Evolutionary conservation across 2,113 vertebrate genomes (phyloP).

Genomic region (Cepphus grylle): DNA sequence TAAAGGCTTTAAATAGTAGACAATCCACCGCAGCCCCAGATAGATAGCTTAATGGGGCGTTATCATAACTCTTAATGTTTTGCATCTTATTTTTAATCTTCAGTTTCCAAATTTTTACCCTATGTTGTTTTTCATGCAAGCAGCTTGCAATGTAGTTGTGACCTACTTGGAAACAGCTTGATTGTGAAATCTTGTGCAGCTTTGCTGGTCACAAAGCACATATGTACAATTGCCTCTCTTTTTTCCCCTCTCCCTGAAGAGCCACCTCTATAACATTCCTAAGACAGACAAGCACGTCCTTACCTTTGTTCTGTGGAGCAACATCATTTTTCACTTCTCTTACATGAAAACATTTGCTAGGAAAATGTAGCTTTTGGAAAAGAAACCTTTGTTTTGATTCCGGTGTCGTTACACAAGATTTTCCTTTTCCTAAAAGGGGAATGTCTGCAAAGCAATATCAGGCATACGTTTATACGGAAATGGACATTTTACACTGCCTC

Average conservation of each 20-base stretch:
- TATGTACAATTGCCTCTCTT: neutral
- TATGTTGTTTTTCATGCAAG: neutral
- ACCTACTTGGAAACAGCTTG: neutral
- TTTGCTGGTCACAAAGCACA: neutral
- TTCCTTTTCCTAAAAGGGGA: neutral
- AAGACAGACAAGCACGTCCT: rapidly evolving
- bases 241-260: neutral
- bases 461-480: neutral
- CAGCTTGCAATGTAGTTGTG: neutral
- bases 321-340: neutral
- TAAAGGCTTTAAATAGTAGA: neutral
- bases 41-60: neutral
- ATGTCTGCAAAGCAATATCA: neutral
- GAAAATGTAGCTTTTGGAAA: neutral
- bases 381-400: neutral
- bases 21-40: neutral
- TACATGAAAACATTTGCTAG: neutral
- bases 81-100: neutral
- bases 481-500: neutral
- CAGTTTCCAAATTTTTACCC: neutral
- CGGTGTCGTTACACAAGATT: neutral
- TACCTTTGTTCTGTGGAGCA: neutral
- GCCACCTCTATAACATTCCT: neutral
- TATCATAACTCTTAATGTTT: neutral
- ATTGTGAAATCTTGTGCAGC: neutral